Evolutionary conservation across 2,113 vertebrate species (phyloP).

Genomic region (Engystomops pustulosus): DNA sequence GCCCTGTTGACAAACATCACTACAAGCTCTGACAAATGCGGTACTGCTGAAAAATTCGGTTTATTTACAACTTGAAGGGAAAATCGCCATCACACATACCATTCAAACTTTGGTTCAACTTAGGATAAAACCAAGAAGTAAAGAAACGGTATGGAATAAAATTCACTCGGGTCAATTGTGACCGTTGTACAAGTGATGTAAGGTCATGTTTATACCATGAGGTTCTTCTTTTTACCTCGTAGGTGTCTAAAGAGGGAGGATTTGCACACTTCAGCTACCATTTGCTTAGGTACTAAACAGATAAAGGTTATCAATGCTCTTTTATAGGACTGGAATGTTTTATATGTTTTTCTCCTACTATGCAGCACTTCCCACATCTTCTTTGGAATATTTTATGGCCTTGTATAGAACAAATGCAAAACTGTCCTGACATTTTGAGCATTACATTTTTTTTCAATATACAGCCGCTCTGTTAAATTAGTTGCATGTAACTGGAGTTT

Average conservation of each 20-base stretch:
- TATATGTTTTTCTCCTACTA: not conserved
- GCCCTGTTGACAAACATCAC: slow-evolving; percentile 36
- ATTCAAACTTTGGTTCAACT: not conserved
- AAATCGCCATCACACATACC: not conserved
- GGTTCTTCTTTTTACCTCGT: not conserved
- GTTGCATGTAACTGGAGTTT: too few species aligned
- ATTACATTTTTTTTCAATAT: too few species aligned
- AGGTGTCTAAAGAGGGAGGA: not conserved
- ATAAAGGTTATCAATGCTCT: not conserved
- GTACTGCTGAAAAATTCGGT: not conserved
- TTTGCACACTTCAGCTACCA: not conserved
- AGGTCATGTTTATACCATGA: not conserved
- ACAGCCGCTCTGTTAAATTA: too few species aligned
- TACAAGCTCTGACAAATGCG: not conserved
- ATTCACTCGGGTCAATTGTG: not conserved
- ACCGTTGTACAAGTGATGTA: not conserved
- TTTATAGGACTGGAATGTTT: not conserved
- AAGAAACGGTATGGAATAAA: too few species aligned
- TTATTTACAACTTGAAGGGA: not conserved
- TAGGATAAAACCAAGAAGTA: not conserved
- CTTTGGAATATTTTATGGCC: not conserved
- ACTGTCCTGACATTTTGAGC: too few species aligned
- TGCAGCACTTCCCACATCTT: not conserved
- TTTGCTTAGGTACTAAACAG: not conserved
- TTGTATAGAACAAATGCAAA: not conserved